Percentiles rank a stretch among this genome's conserved stretches.
Evolutionary conservation across 2,888 invertebrate species (phyloP).

Genomic region (Agrochola lota): DNA sequence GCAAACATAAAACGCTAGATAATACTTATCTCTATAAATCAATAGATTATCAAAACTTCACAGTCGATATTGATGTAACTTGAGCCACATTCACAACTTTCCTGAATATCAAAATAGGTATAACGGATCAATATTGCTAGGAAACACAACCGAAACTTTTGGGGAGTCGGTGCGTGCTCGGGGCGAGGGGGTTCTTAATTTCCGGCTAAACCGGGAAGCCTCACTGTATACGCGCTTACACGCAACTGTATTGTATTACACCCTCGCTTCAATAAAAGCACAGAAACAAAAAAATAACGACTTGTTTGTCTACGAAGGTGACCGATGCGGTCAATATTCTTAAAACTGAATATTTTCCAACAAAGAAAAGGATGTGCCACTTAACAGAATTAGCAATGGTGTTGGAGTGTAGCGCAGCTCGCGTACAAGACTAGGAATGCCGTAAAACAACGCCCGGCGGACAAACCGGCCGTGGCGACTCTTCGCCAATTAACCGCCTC

Average conservation of each 20-base stretch:
- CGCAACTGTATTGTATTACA: slow-evolving; percentile 70
- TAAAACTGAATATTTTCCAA: slow-evolving; percentile 47
- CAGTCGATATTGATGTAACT: slow-evolving; percentile 36
- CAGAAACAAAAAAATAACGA: slow-evolving; percentile 15
- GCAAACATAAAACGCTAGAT: slow-evolving; percentile 56
- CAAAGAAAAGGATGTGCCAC: slow-evolving; percentile 68
- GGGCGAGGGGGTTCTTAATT: slow-evolving; percentile 82
- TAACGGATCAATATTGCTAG: slow-evolving; percentile 86
- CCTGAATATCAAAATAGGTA: slow-evolving; percentile 22
- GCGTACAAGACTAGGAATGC: slow-evolving; percentile 80
- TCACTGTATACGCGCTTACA: slow-evolving; percentile 63
- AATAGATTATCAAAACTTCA: slow-evolving; percentile 48
- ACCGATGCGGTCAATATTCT: slow-evolving; percentile 24
- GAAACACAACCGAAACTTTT: slow-evolving; percentile 82
- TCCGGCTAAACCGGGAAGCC: slow-evolving; percentile 84
- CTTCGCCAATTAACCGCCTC: slow-evolving; percentile 89
- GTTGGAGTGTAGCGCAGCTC: slow-evolving; percentile 69
- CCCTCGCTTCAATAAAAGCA: slow-evolving; percentile 45
- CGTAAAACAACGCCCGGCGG: slow-evolving; percentile 84
- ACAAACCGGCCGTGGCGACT: slow-evolving; percentile 84
- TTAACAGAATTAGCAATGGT: slow-evolving; percentile 68
- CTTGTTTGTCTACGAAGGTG: background rate
- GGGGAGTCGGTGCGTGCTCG: slow-evolving; percentile 73
- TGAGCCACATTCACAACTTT: slow-evolving; percentile 9
- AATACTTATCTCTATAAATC: slow-evolving; percentile 52